Evolutionary conservation across 2,113 vertebrate genomes (phyloP).

Genomic region (Cisticola juncidis): DNA sequence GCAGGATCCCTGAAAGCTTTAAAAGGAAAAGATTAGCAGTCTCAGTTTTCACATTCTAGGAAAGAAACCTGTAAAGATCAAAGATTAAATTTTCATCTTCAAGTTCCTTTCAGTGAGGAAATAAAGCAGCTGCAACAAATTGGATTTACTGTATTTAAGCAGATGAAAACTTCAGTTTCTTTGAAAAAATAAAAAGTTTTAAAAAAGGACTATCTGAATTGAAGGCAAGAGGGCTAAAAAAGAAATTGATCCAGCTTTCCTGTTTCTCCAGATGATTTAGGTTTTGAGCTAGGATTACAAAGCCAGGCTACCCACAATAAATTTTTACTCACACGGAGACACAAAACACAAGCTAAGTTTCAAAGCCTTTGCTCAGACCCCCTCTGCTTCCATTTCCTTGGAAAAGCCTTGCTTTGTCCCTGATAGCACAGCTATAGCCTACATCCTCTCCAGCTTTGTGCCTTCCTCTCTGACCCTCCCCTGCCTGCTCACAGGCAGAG

Average conservation of each 20-base stretch:
- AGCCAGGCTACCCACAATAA: not conserved
- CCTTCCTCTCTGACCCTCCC: not conserved
- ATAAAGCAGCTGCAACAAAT: conserved; percentile 13
- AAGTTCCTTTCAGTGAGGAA: not conserved
- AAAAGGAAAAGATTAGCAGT: conserved; percentile 1
- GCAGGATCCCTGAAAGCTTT: not conserved
- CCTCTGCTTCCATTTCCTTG: not conserved
- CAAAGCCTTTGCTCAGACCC: not conserved
- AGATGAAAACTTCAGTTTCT: not conserved
- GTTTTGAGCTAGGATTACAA: not conserved
- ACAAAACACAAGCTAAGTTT: not conserved
- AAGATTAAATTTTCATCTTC: conserved; percentile 10
- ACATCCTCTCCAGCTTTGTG: not conserved
- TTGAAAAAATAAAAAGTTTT: not conserved
- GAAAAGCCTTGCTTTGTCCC: not conserved
- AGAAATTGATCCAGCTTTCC: not conserved
- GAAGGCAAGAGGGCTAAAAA: not conserved
- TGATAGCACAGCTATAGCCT: not conserved
- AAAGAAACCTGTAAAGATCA: not conserved
- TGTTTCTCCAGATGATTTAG: not conserved
- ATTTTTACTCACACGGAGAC: not conserved
- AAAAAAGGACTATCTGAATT: not conserved
- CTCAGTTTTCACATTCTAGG: not conserved
- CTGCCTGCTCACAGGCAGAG: fast-evolving
- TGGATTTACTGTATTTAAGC: not conserved